A percentile compares a stretch with the other conserved stretches of the same genome.
phyloP scores from a whole-genome alignment of 2,113 vertebrate species.

The Callorhinus ursinus region DNA sequence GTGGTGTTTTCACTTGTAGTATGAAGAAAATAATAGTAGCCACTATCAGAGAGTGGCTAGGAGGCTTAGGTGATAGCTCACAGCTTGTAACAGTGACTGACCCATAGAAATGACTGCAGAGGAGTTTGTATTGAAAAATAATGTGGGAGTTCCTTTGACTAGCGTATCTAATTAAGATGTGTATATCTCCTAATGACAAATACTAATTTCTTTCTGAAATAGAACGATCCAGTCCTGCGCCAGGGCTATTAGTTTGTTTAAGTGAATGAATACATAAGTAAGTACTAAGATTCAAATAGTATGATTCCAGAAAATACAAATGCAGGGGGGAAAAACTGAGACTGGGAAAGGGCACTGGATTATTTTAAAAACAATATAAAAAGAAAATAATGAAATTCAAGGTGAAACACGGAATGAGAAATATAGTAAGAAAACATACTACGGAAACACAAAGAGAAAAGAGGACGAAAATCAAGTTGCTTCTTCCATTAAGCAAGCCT shows the following conservation, averaged over 20 bases:
- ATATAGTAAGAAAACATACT: not conserved
- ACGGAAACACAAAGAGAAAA: slow-evolving; percentile 41
- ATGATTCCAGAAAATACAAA: slow-evolving; percentile 3
- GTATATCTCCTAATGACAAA: not conserved
- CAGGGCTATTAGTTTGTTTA: not conserved
- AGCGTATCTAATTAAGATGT: slow-evolving; percentile 12
- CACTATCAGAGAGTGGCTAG: not conserved
- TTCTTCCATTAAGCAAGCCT: slow-evolving; percentile 56
- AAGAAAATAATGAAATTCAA: slow-evolving; percentile 39
- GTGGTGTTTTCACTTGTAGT: slow-evolving; percentile 31
- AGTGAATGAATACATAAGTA: slow-evolving; percentile 39
- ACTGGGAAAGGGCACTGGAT: not conserved
- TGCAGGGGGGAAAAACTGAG: not conserved
- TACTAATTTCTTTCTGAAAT: slow-evolving; percentile 22
- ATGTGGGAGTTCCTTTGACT: not conserved
- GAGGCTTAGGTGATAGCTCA: not conserved
- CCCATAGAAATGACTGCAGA: slow-evolving; percentile 26
- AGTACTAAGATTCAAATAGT: not conserved
- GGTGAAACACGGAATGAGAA: slow-evolving; percentile 14
- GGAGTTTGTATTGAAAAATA: not conserved
- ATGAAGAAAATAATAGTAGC: slow-evolving; percentile 8
- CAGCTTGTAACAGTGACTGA: not conserved
- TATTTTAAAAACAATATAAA: not conserved
- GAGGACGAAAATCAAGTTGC: slow-evolving; percentile 46
- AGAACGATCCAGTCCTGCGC: not conserved